Base-by-base conservation (phyloP, 2,888 invertebrate genomes). In the Drosophila putrida region DNA sequence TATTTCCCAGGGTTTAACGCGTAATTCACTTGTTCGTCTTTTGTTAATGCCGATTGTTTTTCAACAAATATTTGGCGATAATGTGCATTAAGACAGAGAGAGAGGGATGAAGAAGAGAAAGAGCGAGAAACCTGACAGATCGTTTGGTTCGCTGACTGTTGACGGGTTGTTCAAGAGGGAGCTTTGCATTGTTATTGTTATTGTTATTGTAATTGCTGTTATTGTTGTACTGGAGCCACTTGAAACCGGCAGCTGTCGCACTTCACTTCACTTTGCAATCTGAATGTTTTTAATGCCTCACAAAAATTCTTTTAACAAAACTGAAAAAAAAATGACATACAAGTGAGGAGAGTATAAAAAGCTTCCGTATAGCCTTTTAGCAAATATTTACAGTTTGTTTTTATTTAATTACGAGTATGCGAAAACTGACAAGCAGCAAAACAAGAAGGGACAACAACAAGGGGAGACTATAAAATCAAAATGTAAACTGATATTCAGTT, bases 311-410 rank as follows among this genome's bases (percentile, higher is more conserved):
- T 75, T 31, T 20, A 51, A n/a, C n/a, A n/a, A n/a, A n/a, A n/a
- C n/a, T n/a, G n/a, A n/a, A 39, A 61, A 50, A 60, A 60, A 67
- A 39, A 33, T 55, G 28, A 73, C 59, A 44, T n/a, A 39, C 4
- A 49, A 36, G 25, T 5, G 15, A 44, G 27, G 62, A 53, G 75
- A 54, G 67, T 72, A 65, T 68, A 73, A 82, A 80, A 76, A 80
- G 85, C 90, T 80, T 86, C 89, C 90, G 80, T 80, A 86, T 81
- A 86, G 82, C 87, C 81, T 78, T 80, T 87, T 75, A 51, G 89
- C 86, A 83, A 83, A 90, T 82, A 90, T 90, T 87, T 87, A 83
- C 89, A 79, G 76, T 81, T 83, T 76, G 73, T 63, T 75, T 76
- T 74, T 76, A 82, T 75, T 87, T 73, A 80, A 72, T 75, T 75